These are phyloP conservation scores for Volucella inanis DNA, from an alignment of 2,888 invertebrate genomes.

Conservation along the genomic window DNA sequence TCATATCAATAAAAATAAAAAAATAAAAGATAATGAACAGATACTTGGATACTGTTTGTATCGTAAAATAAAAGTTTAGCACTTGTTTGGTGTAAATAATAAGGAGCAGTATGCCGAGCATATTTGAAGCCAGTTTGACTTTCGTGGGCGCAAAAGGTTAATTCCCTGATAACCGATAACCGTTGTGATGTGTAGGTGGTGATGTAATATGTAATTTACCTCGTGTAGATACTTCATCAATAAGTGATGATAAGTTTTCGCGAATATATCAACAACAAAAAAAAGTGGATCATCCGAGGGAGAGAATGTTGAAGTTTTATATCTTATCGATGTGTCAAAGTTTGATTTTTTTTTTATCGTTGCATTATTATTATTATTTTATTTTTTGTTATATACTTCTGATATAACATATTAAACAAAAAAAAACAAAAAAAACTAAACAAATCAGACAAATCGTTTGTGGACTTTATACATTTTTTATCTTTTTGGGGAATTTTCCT, in stretches of 20 bases:
- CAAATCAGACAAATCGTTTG: background rate
- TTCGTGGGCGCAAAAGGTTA: slow-evolving; percentile 4
- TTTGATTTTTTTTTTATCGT: slow-evolving; percentile 12
- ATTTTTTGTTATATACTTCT: too few relatives aligned
- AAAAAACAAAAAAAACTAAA: too few relatives aligned
- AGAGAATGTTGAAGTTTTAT: background rate
- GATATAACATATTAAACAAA: too few relatives aligned
- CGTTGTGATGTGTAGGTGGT: too few relatives aligned
- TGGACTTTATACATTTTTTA: slow-evolving; percentile 14
- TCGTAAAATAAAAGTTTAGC: slow-evolving; percentile 8
- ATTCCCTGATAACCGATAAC: background rate
- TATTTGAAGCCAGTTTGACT: background rate
- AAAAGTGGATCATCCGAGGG: slow-evolving; percentile 10
- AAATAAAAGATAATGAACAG: background rate
- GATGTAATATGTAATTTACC: too few relatives aligned
- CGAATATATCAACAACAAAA: background rate
- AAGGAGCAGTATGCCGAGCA: background rate
- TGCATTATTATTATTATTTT: slow-evolving; percentile 2
- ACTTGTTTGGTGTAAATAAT: slow-evolving; percentile 10
- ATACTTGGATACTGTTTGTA: background rate
- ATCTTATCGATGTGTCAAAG: slow-evolving; percentile 19
- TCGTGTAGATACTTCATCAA: background rate
- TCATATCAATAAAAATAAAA: background rate
- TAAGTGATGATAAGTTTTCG: slow-evolving; percentile 6
- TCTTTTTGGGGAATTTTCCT: slow-evolving; percentile 24